These are phyloP conservation scores for Atlantisia rogersi DNA, from an alignment of 2,113 vertebrate species.

Conservation along the genomic window DNA sequence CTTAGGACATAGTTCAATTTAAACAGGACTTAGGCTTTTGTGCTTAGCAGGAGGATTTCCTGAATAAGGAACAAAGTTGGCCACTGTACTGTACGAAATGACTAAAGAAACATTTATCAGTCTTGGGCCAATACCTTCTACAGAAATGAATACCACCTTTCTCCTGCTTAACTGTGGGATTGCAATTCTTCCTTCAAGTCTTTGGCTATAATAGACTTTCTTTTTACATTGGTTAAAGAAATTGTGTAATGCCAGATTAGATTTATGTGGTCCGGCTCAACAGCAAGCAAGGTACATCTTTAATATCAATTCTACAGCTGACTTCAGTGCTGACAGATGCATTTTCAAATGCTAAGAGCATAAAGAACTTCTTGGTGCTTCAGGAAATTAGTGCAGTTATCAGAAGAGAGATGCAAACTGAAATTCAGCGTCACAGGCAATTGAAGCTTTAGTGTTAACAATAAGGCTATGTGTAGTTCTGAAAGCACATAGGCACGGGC, in stretches of 20 bases:
- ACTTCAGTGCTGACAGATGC: neutral
- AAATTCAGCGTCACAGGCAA: neutral
- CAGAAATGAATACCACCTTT: neutral
- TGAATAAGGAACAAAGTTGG: neutral
- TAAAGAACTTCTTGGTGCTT: neutral
- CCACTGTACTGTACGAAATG: fast-evolving
- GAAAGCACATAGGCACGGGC: neutral
- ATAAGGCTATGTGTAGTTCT: neutral
- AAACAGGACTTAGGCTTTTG: neutral
- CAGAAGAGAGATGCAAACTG: neutral
- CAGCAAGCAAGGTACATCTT: neutral
- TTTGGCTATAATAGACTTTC: neutral
- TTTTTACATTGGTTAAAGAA: neutral
- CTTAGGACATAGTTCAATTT: neutral
- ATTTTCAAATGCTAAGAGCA: neutral
- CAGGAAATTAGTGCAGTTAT: neutral
- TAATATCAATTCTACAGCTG: neutral
- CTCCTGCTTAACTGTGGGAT: neutral
- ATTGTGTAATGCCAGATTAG: neutral
- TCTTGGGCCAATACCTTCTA: neutral
- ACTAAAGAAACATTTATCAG: neutral
- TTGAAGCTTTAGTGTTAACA: neutral
- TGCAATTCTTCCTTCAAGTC: neutral
- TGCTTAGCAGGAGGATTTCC: neutral
- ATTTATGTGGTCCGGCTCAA: neutral